Base-by-base conservation (phyloP, 2,888 invertebrate species). In the Eubasilissa splendida region DNA sequence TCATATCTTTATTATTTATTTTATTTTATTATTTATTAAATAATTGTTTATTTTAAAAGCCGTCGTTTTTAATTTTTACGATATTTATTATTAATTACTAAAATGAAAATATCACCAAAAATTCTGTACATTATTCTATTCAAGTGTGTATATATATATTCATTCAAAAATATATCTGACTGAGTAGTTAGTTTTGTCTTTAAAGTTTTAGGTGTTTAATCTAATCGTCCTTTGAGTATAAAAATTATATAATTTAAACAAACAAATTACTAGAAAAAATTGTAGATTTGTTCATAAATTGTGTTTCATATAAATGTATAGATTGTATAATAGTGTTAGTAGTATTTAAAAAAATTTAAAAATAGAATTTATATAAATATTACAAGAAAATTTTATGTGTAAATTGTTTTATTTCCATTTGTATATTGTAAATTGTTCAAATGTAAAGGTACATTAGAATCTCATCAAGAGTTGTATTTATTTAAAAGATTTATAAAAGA, bases 161-260 rank as follows among this genome's bases (percentile, higher is more conserved):
- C 68, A 60, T 73, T 78, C 78, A 78, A 78, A 68, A 78, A 60
- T 59, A 54, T 50, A 68, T 68, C 79, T 75, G 79, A 79, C 74
- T 79, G 68, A 68, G 63, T 66, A 73, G 71, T 9, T 73, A 73
- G 71, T 56, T 42, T 58, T 54, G 22, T 56, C 56, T 60, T 60
- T 50, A 75, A 60, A 60, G 59, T 52, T 60, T 58, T 75, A 50
- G 50, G 42, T 22, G 11, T 50, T 75, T 60, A 59, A 54, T 56
- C 65, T 56, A 14, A 66, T 75, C 79, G 79, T 79, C 79, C 79
- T 79, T 75, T 78, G 65, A n/a, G 65, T 52, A 71, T 78, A 78
- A 73, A 22, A 59, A 50, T 63, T 68, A 52, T 4, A 31, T 33
- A 73, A 56, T 73, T 73, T 75, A 50, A 60, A 50, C 53, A 9